These are phyloP conservation scores for Synanthedon myopaeformis DNA, from an alignment of 2,888 invertebrate genomes.

Conservation along the genomic window DNA sequence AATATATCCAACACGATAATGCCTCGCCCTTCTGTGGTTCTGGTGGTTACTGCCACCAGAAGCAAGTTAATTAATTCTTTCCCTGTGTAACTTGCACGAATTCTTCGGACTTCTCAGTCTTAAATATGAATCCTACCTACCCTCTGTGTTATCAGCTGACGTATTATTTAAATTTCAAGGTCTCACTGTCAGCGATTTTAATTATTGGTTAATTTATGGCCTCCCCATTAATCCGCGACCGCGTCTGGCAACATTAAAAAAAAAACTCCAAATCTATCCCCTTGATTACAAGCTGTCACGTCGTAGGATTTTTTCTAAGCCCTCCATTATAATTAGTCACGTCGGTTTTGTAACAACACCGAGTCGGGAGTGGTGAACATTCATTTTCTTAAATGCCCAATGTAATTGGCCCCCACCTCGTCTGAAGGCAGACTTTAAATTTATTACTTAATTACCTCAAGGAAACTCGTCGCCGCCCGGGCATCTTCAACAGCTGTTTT, in stretches of 20 bases:
- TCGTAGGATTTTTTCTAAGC: constrained; percentile 66
- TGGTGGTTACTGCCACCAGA: too few species aligned
- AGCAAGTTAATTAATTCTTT: too few species aligned
- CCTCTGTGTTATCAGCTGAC: too few species aligned
- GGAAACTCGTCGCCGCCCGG: constrained; percentile 55
- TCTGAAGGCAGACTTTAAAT: constrained; percentile 64
- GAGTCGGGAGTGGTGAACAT: constrained; percentile 41
- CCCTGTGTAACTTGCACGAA: too few species aligned
- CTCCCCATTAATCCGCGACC: constrained; percentile 52
- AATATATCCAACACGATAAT: too few species aligned
- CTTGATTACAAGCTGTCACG: constrained; percentile 69
- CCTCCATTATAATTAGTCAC: constrained; percentile 63
- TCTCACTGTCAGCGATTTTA: constrained; percentile 24
- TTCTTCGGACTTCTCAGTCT: too few species aligned
- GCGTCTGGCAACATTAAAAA: constrained; percentile 34
- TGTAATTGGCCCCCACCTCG: constrained; percentile 66
- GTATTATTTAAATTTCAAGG: not conserved
- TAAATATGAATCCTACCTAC: too few species aligned
- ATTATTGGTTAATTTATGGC: constrained; percentile 63
- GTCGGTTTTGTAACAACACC: constrained; percentile 29
- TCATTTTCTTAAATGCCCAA: constrained; percentile 59
- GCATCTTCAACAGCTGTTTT: constrained; percentile 62
- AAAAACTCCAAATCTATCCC: constrained; percentile 52
- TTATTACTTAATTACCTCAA: constrained; percentile 72
- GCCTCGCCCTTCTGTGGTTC: too few species aligned